Conservation (phyloP, 2,113 vertebrate genomes). For the Myotis lucifugus region DNA sequence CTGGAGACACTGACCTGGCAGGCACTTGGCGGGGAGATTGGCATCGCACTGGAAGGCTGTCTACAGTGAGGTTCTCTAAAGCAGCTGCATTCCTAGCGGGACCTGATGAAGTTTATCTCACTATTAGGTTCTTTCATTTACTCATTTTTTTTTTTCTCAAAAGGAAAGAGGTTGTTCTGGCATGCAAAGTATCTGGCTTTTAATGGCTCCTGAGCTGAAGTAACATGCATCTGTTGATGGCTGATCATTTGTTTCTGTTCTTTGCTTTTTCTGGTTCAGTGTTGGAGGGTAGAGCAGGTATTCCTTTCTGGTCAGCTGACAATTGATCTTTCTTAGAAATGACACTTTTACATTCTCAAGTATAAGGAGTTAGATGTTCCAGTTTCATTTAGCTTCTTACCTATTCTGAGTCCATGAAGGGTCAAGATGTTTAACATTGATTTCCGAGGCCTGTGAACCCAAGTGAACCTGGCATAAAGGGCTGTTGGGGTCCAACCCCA, state of each 20-base stretch:
- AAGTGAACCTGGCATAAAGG: slow-evolving; percentile 65
- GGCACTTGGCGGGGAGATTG: slow-evolving; percentile 29
- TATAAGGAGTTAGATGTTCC: neutral
- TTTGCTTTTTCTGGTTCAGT: neutral
- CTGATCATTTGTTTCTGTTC: neutral
- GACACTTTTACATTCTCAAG: neutral
- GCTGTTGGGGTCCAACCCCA: neutral
- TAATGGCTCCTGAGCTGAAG: neutral
- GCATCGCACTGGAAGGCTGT: neutral
- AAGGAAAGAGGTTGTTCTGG: neutral
- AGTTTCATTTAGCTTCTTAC: slow-evolving; percentile 47
- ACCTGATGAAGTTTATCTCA: neutral
- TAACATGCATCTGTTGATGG: neutral
- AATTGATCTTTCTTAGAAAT: slow-evolving; percentile 5
- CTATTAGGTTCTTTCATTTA: neutral
- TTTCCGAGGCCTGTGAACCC: slow-evolving; percentile 68
- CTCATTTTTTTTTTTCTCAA: neutral
- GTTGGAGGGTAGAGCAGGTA: neutral
- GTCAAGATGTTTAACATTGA: slow-evolving; percentile 73
- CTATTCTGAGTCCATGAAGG: neutral
- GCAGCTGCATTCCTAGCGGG: slow-evolving; percentile 22
- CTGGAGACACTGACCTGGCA: slow-evolving; percentile 77
- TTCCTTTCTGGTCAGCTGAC: slow-evolving; percentile 57
- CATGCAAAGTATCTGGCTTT: neutral
- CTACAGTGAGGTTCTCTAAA: neutral